phyloP scores from a whole-genome alignment of 1,140 invertebrate species.

The Drosophila kurseongensis region DNA sequence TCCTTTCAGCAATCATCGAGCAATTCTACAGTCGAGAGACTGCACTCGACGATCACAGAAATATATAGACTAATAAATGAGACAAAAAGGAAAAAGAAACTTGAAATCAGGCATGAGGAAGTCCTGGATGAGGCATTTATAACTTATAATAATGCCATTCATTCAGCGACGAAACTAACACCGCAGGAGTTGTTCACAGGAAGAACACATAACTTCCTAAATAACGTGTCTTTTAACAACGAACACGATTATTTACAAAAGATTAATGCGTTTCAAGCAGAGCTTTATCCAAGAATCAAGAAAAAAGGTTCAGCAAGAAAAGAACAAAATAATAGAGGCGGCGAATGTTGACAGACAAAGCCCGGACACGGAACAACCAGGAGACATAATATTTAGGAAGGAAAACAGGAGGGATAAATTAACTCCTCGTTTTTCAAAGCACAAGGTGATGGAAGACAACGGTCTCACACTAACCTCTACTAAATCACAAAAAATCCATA shows the following conservation, averaged over 20 bases:
- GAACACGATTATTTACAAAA: constrained; percentile 10
- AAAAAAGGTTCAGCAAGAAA: not conserved
- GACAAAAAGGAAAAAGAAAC: no score
- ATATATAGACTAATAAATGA: no score
- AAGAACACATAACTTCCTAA: no score
- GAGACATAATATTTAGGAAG: not conserved
- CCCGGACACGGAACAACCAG: not conserved
- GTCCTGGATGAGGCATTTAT: no score
- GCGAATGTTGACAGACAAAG: not conserved
- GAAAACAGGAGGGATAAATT: constrained; percentile 7
- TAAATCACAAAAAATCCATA: not conserved
- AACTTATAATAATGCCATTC: no score
- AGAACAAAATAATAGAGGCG: not conserved
- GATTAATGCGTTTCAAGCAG: constrained; percentile 3
- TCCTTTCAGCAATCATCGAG: no score
- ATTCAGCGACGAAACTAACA: no score
- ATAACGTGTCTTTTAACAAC: not conserved
- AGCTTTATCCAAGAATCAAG: not conserved
- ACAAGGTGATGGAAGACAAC: not conserved
- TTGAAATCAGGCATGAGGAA: no score
- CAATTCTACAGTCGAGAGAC: no score
- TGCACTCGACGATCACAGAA: no score
- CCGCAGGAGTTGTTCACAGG: no score
- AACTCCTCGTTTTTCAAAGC: no score
- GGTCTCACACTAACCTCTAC: not conserved